Evolutionary conservation across 1,140 invertebrate species (phyloP).

Genomic region (Calycopis cecrops): DNA sequence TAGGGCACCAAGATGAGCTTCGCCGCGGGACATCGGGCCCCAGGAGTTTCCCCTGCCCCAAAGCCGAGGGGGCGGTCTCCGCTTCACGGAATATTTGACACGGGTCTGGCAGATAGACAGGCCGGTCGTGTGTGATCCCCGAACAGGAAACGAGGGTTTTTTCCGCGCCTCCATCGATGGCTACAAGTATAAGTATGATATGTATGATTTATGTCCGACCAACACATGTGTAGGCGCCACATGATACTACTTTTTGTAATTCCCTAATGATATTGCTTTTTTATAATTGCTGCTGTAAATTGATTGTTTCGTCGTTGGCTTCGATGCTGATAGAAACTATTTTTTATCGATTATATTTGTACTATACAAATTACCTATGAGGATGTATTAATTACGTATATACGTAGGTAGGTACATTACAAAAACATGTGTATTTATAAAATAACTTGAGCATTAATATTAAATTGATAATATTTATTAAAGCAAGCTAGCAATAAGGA

Average conservation of each 20-base stretch:
- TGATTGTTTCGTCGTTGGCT: not conserved
- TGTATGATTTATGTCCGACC: constrained; percentile 65
- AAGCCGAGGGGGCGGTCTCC: constrained; percentile 55
- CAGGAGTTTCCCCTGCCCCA: constrained; percentile 50
- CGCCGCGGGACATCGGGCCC: constrained; percentile 68
- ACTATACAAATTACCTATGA: not conserved
- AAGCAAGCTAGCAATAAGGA: too few relatives aligned
- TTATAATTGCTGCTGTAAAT: not conserved
- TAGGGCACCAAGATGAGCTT: constrained; percentile 71
- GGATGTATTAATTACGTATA: too few relatives aligned
- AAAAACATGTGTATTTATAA: too few relatives aligned
- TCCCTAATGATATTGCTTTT: constrained; percentile 36
- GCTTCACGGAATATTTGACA: constrained; percentile 74
- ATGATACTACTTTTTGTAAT: constrained; percentile 46
- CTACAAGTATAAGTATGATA: constrained; percentile 45
- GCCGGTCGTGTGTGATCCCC: constrained; percentile 72
- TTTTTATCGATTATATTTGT: too few relatives aligned
- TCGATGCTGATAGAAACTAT: too few relatives aligned
- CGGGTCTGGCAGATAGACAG: constrained; percentile 74
- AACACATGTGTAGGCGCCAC: constrained; percentile 62
- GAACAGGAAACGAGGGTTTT: constrained; percentile 69
- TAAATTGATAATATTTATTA: too few relatives aligned
- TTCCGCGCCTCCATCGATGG: constrained; percentile 56
- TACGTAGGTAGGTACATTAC: not conserved
- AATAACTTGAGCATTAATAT: too few relatives aligned